Evolutionary conservation across 2,797 vertebrate species (phyloP), one percentile per base, ranked within the genome.

Genomic region (Epinephelus malabaricus): DNA sequence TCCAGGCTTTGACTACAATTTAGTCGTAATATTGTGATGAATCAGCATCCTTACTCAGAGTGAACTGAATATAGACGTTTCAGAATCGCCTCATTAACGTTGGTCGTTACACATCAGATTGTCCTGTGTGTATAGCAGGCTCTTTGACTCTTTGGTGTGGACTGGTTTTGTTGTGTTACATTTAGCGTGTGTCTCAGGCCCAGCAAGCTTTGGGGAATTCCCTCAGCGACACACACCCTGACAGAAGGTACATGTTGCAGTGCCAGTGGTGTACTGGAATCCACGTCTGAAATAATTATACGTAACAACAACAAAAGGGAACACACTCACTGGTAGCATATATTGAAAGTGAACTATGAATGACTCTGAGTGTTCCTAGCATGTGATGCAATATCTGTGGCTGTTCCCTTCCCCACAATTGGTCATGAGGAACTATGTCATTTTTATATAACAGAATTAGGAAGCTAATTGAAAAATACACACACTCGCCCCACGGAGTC

Each of bases 201-300:
- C 17, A n/a, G 21, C 63, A 23, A 49, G 6, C 12, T 55, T 51
- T 50, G 40, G 86, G 90, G 83, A 83, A 92, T 73, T 73, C 83
- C 81, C 79, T 76, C 11, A 46, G 18, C 43, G 27, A 6, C 30
- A 54, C 40, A 46, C 46, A 46, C 46, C 58, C 3, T 23, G 34
- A 1, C 5, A 67, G 59, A 49, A 68, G 11, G 15, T 5, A 23
- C 27, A 21, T 59, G 19, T 53, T 75, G 49, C 56, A 9, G 15
- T 23, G 23, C 47, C 64, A 69, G 70, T 1, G 23, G 19, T 47
- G n/a, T 54, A 23, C 67, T 82, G 91, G 86, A 91, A 92, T 90
- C 77, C 51, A 86, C 86, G 69, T 60, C 60, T 69, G 27, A 59
- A 75, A 23, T 63, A 53, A 53, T 53, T 23, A 25, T 7, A 59